phyloP scores from a whole-genome alignment of 2,888 invertebrate species.

The Acronicta leporina region DNA sequence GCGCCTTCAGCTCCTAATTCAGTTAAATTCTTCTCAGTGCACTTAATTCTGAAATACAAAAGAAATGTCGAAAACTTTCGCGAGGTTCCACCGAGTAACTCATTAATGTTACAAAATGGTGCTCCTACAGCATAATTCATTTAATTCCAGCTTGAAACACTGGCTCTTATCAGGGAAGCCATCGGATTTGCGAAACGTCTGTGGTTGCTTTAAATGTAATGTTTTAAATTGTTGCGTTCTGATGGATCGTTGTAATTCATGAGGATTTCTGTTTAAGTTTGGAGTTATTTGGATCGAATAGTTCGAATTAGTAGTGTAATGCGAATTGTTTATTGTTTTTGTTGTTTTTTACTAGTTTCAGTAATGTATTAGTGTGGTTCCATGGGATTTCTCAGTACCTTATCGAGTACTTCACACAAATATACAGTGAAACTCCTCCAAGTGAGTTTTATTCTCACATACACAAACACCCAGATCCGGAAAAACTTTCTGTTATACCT shows the following conservation, averaged over 20 bases:
- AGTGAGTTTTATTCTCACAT: too few relatives aligned
- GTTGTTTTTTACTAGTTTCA: too few relatives aligned
- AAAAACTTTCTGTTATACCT: too few relatives aligned
- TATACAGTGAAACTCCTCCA: too few relatives aligned
- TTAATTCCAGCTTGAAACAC: constrained; percentile 46
- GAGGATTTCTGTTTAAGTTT: constrained; percentile 10
- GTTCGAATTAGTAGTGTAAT: too few relatives aligned
- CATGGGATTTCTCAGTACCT: too few relatives aligned
- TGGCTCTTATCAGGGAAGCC: constrained; percentile 44
- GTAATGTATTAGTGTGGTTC: too few relatives aligned
- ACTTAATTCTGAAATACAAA: constrained; percentile 52
- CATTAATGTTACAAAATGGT: constrained; percentile 52
- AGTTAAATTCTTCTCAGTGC: constrained; percentile 34
- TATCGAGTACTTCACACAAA: too few relatives aligned
- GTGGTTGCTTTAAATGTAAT: constrained; percentile 42
- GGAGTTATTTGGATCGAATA: too few relatives aligned
- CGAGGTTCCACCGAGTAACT: constrained; percentile 41
- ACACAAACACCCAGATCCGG: too few relatives aligned
- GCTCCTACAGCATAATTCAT: constrained; percentile 51
- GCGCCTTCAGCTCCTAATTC: constrained; percentile 21
- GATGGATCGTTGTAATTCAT: constrained; percentile 36
- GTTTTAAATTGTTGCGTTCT: constrained; percentile 32
- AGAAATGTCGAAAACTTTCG: constrained; percentile 50
- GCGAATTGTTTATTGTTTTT: background rate
- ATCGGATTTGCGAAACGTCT: constrained; percentile 33